Conservation (phyloP, 2,888 invertebrate species). For the Phoenoteleia sp. region DNA sequence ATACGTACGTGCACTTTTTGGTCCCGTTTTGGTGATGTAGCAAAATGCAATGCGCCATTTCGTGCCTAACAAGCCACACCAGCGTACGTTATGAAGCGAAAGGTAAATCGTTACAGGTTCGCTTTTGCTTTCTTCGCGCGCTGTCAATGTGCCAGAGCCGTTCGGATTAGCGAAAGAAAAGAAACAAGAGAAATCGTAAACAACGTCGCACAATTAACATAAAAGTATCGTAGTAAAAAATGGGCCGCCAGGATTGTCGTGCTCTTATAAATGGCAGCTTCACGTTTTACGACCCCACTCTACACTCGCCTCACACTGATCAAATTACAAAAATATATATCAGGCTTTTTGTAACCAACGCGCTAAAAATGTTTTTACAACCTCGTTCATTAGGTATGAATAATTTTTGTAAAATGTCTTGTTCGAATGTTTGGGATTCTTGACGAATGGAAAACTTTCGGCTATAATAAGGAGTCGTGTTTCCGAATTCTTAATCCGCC, state of each 20-base stretch:
- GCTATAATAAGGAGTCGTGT: neutral
- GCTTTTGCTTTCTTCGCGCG: conserved; percentile 33
- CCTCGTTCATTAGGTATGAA: conserved; percentile 26
- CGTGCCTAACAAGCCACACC: conserved; percentile 62
- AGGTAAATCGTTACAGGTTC: conserved; percentile 28
- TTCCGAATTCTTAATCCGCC: neutral
- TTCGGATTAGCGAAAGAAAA: neutral
- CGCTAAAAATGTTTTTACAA: conserved; percentile 52
- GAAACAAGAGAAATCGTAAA: neutral
- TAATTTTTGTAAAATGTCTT: conserved; percentile 46
- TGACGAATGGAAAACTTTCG: conserved; percentile 12
- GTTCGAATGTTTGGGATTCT: conserved; percentile 31
- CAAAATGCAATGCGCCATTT: conserved; percentile 68
- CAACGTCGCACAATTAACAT: neutral
- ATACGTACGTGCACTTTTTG: too few relatives aligned
- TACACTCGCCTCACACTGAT: conserved; percentile 2
- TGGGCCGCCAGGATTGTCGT: neutral
- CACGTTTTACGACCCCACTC: conserved; percentile 20
- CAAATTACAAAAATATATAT: conserved; percentile 55
- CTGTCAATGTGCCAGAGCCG: neutral
- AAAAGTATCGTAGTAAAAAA: neutral
- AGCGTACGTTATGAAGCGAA: conserved; percentile 48
- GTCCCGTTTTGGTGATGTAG: conserved; percentile 63
- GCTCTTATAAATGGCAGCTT: conserved; percentile 16
- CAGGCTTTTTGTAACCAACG: conserved; percentile 37